Percentiles rank a stretch among this genome's conserved stretches.
phyloP scores from a whole-genome alignment of 1,140 invertebrate genomes.

The Triops longicaudatus region DNA sequence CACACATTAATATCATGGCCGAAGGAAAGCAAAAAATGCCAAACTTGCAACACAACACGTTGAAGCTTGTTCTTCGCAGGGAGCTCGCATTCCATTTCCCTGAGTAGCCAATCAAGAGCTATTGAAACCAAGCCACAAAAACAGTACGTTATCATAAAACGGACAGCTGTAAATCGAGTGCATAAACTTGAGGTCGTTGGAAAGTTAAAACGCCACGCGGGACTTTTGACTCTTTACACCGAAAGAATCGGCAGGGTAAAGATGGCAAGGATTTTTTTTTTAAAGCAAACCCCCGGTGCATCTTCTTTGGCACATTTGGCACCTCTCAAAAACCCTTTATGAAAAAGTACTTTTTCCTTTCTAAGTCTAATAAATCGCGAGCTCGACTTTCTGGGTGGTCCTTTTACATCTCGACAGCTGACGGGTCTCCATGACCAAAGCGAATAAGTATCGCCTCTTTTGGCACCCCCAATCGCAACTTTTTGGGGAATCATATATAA shows the following conservation, averaged over 20 bases:
- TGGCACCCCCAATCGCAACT: slow-evolving; percentile 10
- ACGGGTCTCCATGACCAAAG: slow-evolving; percentile 10
- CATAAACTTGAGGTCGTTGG: not conserved
- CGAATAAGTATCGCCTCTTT: slow-evolving; percentile 10
- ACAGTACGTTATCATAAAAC: not conserved
- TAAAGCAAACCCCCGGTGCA: not conserved
- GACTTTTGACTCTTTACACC: not conserved
- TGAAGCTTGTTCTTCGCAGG: not conserved
- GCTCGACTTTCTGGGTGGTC: not conserved
- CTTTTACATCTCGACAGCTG: slow-evolving; percentile 1
- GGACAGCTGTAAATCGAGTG: not conserved
- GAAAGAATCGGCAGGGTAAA: not conserved
- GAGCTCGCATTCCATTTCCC: not conserved
- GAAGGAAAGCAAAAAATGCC: not conserved
- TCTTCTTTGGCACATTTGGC: slow-evolving; percentile 6
- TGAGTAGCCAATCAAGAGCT: not conserved
- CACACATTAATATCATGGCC: not conserved
- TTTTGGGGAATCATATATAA: not conserved
- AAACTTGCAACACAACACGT: not conserved
- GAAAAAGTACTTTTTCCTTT: not conserved
- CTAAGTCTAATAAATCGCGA: slow-evolving; percentile 2
- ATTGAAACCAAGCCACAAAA: not conserved
- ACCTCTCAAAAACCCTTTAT: slow-evolving; percentile 8
- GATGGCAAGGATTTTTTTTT: too few species aligned
- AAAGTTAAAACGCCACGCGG: not conserved